phyloP scores from a whole-genome alignment of 1,140 invertebrate species.

The Meloidogyne hapla region DNA sequence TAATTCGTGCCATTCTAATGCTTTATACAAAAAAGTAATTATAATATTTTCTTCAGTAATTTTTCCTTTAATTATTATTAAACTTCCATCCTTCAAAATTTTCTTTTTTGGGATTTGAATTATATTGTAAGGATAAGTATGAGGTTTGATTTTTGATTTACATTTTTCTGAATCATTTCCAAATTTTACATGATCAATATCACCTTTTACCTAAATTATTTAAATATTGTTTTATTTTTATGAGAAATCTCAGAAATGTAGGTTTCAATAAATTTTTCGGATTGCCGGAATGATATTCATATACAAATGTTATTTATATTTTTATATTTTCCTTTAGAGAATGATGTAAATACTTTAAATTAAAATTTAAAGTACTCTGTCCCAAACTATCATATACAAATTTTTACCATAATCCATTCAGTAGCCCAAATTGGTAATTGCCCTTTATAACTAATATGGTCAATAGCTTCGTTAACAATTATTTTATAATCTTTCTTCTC shows the following conservation, averaged over 20 bases:
- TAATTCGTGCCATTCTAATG: neutral
- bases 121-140: neutral
- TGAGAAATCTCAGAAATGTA: too few species aligned
- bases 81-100: neutral
- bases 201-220: neutral
- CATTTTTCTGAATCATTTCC: neutral
- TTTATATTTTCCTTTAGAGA: too few species aligned
- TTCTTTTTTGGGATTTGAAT: neutral
- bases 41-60: neutral
- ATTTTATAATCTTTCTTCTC: neutral
- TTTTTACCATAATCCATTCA: slow-evolving; percentile 5
- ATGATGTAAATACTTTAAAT: too few species aligned
- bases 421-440: neutral
- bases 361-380: too few species aligned
- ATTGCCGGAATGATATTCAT: too few species aligned
- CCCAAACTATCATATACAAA: too few species aligned
- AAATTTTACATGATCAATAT: neutral
- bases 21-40: neutral
- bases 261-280: too few species aligned
- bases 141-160: neutral
- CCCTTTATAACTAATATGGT: neutral
- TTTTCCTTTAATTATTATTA: neutral
- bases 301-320: too few species aligned
- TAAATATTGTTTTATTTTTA: too few species aligned
- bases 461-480: neutral